These are phyloP conservation scores for Tenthredo notha DNA, from an alignment of 2,888 invertebrate species.

Conservation along the genomic window DNA sequence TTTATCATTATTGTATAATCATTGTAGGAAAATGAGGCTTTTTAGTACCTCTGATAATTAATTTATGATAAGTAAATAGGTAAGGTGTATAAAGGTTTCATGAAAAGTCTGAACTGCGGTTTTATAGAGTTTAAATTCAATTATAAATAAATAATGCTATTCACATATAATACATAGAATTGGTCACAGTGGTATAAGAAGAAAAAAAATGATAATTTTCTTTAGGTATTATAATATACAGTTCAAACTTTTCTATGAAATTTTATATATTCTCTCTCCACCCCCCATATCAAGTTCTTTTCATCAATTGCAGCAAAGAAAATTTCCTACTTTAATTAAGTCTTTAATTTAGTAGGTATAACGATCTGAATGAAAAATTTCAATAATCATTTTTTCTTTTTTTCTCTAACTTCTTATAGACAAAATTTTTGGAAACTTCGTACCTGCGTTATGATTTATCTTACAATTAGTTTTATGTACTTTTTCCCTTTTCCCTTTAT, in stretches of 20 bases:
- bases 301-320: no score
- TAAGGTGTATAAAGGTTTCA: neutral
- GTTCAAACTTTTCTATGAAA: no score
- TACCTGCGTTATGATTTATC: neutral
- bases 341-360: no score
- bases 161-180: neutral
- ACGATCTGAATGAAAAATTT: no score
- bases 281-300: no score
- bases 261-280: no score
- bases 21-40: neutral
- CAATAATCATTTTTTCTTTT: no score
- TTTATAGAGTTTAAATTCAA: neutral
- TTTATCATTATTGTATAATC: neutral
- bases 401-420: neutral
- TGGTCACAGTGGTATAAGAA: constrained; percentile 17
- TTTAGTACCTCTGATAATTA: neutral
- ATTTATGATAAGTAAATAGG: neutral
- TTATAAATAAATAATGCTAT: neutral
- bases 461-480: neutral
- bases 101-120: neutral
- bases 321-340: no score
- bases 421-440: neutral
- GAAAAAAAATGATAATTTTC: no score
- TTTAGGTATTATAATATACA: no score
- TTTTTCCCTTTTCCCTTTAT: neutral